Percentiles rank a stretch among this genome's conserved stretches.
phyloP scores from a whole-genome alignment of 2,888 invertebrate genomes.

The Coremacera marginata region DNA sequence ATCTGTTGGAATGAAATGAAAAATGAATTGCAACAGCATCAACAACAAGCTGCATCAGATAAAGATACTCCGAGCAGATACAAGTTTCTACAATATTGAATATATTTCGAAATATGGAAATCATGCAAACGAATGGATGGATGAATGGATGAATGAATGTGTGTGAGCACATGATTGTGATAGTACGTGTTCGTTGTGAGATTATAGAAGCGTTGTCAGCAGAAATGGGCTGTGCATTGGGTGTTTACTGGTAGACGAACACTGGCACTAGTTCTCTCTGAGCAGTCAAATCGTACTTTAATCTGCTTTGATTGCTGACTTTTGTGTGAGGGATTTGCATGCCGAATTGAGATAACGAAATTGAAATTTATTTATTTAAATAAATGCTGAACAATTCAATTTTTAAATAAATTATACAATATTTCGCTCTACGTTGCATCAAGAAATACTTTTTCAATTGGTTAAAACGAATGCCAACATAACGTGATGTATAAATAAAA shows the following conservation, averaged over 20 bases:
- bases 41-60: constrained; percentile 7
- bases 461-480: no score
- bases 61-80: constrained; percentile 28
- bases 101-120: constrained; percentile 57
- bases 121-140: constrained; percentile 31
- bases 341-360: constrained; percentile 49
- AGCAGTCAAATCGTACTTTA: constrained; percentile 67
- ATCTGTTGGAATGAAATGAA: constrained; percentile 9
- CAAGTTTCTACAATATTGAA: constrained; percentile 56
- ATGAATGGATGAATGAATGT: not conserved
- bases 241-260: not conserved
- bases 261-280: constrained; percentile 6
- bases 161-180: constrained; percentile 4
- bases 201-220: not conserved
- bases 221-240: not conserved
- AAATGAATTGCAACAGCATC: constrained; percentile 23
- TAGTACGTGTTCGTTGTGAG: constrained; percentile 13
- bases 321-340: constrained; percentile 64
- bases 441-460: no score
- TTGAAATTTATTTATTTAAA: constrained; percentile 62
- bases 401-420: no score
- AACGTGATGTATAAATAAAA: no score
- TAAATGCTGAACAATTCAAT: no score
- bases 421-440: no score
- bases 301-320: constrained; percentile 68